phyloP scores from a whole-genome alignment of 2,797 vertebrate species.

The Phrynocephalus forsythii region DNA sequence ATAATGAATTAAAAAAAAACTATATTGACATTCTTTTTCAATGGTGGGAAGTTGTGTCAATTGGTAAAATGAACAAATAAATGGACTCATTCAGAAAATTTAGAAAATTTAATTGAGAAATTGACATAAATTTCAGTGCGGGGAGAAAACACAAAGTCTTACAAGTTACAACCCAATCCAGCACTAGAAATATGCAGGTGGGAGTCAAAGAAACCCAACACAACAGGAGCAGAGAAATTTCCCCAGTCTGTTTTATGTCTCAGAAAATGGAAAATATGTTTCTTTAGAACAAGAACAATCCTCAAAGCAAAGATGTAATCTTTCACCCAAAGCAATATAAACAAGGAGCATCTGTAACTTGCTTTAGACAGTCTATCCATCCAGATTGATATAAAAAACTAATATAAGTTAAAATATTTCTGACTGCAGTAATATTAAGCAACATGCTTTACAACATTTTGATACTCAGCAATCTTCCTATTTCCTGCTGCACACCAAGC shows the following conservation, averaged over 20 bases:
- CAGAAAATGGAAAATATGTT: fast-evolving
- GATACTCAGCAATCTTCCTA: constrained; percentile 31
- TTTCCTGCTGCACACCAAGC: constrained; percentile 23
- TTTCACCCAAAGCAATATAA: fast-evolving
- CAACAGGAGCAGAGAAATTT: too few species aligned
- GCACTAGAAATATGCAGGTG: too few species aligned
- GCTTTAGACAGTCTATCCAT: fast-evolving
- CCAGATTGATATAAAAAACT: background rate
- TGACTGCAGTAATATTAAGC: background rate
- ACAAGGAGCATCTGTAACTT: constrained; percentile 50
- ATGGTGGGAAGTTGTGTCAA: too few species aligned
- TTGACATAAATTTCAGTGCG: too few species aligned
- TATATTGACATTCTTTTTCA: too few species aligned
- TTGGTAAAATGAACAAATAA: too few species aligned
- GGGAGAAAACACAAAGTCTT: too few species aligned
- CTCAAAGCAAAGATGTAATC: fast-evolving
- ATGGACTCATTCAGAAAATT: too few species aligned
- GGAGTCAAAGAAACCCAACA: too few species aligned
- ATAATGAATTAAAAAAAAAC: too few species aligned
- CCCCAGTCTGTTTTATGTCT: background rate
- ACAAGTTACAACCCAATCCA: too few species aligned
- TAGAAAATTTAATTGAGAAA: too few species aligned
- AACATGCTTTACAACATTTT: background rate
- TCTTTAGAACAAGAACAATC: background rate
- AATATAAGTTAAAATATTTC: constrained; percentile 38